These are phyloP conservation scores for Chelon labrosus DNA, from an alignment of 2,797 vertebrate species.

Conservation along the genomic window DNA sequence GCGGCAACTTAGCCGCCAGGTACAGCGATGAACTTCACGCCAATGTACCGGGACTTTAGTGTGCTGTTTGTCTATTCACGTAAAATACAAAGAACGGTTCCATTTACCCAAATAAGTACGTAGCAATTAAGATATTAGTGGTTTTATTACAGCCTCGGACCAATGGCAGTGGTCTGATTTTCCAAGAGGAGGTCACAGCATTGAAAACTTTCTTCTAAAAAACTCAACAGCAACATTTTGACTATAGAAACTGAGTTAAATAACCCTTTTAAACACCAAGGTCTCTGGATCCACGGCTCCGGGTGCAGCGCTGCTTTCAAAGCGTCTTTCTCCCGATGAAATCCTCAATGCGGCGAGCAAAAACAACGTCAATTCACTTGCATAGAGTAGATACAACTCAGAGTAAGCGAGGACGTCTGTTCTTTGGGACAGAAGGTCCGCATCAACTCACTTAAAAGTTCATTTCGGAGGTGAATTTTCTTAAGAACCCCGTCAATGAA, in stretches of 20 bases:
- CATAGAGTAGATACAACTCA: constrained; percentile 13
- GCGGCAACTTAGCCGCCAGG: not conserved
- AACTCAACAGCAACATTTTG: not conserved
- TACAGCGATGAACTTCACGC: not conserved
- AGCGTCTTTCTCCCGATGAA: not conserved
- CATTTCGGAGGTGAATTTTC: constrained; percentile 38
- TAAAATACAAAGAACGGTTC: no score
- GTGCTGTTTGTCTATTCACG: no score
- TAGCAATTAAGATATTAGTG: no score
- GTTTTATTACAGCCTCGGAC: not conserved
- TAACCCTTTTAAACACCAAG: not conserved
- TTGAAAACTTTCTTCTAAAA: not conserved
- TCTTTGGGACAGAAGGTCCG: not conserved
- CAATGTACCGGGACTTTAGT: not conserved
- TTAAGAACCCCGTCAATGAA: constrained; percentile 39
- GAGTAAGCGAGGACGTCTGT: constrained; percentile 2
- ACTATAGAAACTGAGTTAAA: not conserved
- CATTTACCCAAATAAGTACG: no score
- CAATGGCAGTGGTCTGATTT: not conserved
- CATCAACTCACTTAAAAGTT: constrained; percentile 48
- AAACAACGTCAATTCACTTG: not conserved
- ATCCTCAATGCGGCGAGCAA: no score
- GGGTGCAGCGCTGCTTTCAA: not conserved
- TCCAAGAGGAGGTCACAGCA: not conserved
- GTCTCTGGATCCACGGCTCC: constrained; percentile 24